Base-by-base conservation (phyloP, 2,888 invertebrate species). In the Eupeodes latifasciatus region DNA sequence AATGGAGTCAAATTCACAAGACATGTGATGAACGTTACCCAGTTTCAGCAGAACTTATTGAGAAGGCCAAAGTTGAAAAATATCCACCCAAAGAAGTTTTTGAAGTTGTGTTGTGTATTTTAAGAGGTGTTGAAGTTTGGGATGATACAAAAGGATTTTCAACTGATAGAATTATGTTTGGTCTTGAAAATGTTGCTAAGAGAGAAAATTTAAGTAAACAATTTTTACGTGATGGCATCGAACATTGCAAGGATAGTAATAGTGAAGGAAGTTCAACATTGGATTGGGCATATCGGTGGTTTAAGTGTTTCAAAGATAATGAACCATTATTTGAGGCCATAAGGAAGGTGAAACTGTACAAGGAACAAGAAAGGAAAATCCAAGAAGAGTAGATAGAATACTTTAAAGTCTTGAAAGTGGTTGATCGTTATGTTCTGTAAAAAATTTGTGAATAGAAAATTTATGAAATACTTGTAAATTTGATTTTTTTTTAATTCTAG, bases 201-300 rank as follows among this genome's bases (percentile, higher is more conserved):
- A 53, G 19, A 19, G 51, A 11, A 12, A 36, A 12, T 1, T 0
- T 83, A 27, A 40, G 14, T 34, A 72, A 40, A 12, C 47, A 59
- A 1, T 75, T 76, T 10, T 59, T 80, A 7, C 57, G 47, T 3
- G 6, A 51, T n/a, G 44, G 44, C 10, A 36, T 87, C 2, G 67
- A 83, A 0, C 36, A 53, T 0, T 87, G 86, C 11, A 19, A 53
- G 16, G 79, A 83, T 66, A 19, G 83, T 16, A 87, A 80, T 16
- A 80, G 72, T 5, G 75, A 87, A 53, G 66, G 61, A 36, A 77
- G 79, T 7, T 5, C 76, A 16, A 6, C 72, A 7, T 19, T 76
- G 16, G 86, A 87, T 59, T 87, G 86, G 86, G 59, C 53, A 12
- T 53, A 59, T 16, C 82, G 86, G 7, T 49, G 27, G 9, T 72